Base-by-base conservation (phyloP, 1,140 invertebrate genomes). In the Drosophila obscura region DNA sequence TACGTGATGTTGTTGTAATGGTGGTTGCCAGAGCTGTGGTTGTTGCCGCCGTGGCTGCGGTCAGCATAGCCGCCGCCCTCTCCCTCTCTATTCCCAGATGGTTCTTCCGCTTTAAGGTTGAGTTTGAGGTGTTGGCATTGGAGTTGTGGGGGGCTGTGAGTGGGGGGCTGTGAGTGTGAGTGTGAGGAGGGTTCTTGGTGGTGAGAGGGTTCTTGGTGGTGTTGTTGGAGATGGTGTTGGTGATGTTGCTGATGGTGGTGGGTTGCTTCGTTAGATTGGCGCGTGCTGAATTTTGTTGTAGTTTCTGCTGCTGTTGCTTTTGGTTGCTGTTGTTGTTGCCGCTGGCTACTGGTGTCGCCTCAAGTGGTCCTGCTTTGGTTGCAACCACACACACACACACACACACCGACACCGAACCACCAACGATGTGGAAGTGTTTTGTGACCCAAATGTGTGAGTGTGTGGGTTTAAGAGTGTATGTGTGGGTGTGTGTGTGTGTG, bases 301-400 rank as follows among this genome's bases (percentile, higher is more conserved):
- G 67, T 39, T 59, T 49, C 48, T 64, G 77, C 56, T 80, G 68
- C 48, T 72, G 58, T 19, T 59, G 68, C 41, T 64, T 51, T 19
- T 59, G 68, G 41, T 64, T 51, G 66, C 35, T 69, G 35, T 49
- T 65, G 71, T 52, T 74, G 72, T 39, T 15, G 50, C 22, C 56
- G 45, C 72, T 45, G 58, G 81, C 58, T 65, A 67, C 49, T 77
- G 81, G 63, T 68, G 73, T 85, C 73, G 83, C 83, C 82, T 88
- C 83, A 88, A 88, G 83, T 88, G 83, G 83, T 88, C 83, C 83
- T 88, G 83, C 83, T 83, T 88, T 82, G 79, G 83, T 88, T 88
- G 67, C 75, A 82, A 82, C 82, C 82, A 39, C 81, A 84, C 49
- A 59, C 39, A 19, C 16, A 16, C 1, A 16, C 49, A 59, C 39